Percentiles rank a stretch among this genome's conserved stretches.
Evolutionary conservation across 1,140 invertebrate genomes (phyloP).

Genomic region (Semibalanus balanoides): DNA sequence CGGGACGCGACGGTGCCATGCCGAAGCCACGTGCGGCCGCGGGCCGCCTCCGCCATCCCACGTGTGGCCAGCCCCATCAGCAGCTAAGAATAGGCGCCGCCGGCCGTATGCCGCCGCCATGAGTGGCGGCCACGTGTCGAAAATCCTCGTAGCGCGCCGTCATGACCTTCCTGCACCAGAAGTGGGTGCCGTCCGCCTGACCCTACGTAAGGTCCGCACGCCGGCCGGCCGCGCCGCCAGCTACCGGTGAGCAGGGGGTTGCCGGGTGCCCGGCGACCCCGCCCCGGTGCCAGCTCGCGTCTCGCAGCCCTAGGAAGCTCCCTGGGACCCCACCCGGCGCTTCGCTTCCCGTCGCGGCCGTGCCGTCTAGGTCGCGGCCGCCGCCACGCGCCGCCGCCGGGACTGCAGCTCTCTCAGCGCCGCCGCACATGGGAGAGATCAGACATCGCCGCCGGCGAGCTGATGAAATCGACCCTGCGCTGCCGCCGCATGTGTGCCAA

Average conservation of each 20-base stretch:
- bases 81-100: too few relatives aligned
- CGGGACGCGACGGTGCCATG: not conserved
- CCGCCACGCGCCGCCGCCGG: too few relatives aligned
- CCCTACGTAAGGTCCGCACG: not conserved
- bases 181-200: not conserved
- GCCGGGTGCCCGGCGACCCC: too few relatives aligned
- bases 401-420: too few relatives aligned
- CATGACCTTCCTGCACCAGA: not conserved
- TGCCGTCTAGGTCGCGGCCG: too few relatives aligned
- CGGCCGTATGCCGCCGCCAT: not conserved
- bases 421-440: too few relatives aligned
- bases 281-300: not conserved
- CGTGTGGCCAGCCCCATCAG: not conserved
- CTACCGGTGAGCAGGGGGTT: not conserved
- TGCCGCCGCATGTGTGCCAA: too few relatives aligned
- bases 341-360: too few relatives aligned
- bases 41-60: not conserved
- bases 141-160: not conserved
- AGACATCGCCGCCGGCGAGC: too few relatives aligned
- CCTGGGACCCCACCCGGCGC: constrained; percentile 6
- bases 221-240: too few relatives aligned
- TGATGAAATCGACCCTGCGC: too few relatives aligned
- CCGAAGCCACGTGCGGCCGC: not conserved
- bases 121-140: not conserved
- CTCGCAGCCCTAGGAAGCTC: constrained; percentile 12